Evolutionary conservation across 2,113 vertebrate species (phyloP), one percentile per base, ranked within the genome.

Genomic region (Aptenodytes patagonicus): DNA sequence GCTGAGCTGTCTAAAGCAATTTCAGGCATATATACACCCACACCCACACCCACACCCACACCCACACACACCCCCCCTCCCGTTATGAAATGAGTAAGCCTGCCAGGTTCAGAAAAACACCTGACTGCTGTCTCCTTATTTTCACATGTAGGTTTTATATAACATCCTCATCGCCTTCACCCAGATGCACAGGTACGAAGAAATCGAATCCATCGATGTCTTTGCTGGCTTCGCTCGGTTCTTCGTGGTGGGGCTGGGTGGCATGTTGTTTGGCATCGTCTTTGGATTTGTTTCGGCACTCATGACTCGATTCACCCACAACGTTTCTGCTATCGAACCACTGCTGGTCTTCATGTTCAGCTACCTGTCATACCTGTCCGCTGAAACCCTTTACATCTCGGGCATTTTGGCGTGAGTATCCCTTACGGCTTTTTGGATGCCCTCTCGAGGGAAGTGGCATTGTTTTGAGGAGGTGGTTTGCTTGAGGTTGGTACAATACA

Each of bases 321-420:
- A 98, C 10, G 97, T 99, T 87, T 97, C 98, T 61, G 98, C 99
- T 13, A 99, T 99, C 0, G 99, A 99, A 68, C 99, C 99, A 0
- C 98, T 99, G 95, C 98, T 99, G 82, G 98, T 99, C 95, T 99
- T 99, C 98, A 99, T 99, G 99, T 99, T 98, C 98, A 99, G 99
- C 96, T 99, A 99, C 95, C 95, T 99, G 97, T 99, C 99, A 19
- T 99, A 99, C 92, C 95, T 99, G 89, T 98, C 98, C 9, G 99
- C 99, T 1, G 99, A 99, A 97, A 99, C 99, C 5, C 98, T 99
- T 42, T 98, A 99, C 83, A 97, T 99, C 88, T 99, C 99, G 0
- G 99, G 99, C 93, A 99, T 99, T 97, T 98, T 99, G 98, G 99
- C 99, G 99, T 99, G 95, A 99, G 99, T 99, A 97, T 17, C 9